A percentile compares a stretch with the other conserved stretches of the same genome.
These are phyloP conservation scores for Stomatorhinus walkeri DNA, from an alignment of 2,797 vertebrate species.

Conservation along the genomic window DNA sequence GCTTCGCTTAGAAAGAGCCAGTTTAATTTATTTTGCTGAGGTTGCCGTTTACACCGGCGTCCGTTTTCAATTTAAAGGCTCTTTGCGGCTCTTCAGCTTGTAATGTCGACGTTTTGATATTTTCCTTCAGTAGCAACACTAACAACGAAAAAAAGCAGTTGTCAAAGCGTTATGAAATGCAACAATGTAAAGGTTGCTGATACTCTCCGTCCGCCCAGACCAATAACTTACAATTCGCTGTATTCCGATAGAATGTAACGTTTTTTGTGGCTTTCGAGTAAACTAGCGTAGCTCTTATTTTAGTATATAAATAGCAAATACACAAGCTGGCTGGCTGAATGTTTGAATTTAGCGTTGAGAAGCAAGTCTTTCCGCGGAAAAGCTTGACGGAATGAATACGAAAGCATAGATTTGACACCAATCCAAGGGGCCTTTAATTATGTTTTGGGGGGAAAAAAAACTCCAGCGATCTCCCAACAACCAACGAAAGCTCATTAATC, in stretches of 20 bases:
- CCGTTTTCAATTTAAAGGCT: background rate
- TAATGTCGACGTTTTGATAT: background rate
- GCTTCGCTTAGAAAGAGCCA: background rate
- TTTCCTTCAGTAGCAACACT: background rate
- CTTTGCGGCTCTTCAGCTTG: background rate
- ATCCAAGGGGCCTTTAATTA: conserved; percentile 6
- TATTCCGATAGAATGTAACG: background rate
- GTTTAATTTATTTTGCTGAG: background rate
- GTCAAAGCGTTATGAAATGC: background rate
- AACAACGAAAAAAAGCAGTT: background rate
- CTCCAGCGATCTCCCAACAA: background rate
- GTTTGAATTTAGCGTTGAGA: background rate
- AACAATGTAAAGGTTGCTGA: background rate
- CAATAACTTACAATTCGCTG: background rate
- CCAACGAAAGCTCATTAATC: conserved; percentile 4
- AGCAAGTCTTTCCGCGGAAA: background rate
- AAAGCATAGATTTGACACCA: background rate
- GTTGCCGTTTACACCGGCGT: background rate
- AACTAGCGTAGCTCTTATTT: background rate
- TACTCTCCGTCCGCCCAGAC: background rate
- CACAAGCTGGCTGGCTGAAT: background rate
- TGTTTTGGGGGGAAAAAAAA: background rate
- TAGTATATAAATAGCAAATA: background rate
- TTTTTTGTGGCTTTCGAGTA: background rate
- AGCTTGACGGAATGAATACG: background rate